phyloP scores from a whole-genome alignment of 2,888 invertebrate species.

The Drosophila nr. medialis region DNA sequence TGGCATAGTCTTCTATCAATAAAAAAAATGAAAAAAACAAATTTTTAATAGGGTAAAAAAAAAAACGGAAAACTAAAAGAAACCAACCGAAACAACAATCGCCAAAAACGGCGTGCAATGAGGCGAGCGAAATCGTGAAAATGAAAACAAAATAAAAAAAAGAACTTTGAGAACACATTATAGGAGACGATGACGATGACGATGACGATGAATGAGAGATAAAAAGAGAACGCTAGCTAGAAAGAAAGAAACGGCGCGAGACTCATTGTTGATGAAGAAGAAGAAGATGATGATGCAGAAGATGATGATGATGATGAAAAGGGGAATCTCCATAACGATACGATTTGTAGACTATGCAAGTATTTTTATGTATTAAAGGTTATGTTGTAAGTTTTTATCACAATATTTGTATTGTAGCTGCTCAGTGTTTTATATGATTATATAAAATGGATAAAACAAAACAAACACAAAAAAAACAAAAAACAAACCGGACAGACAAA shows the following conservation, averaged over 20 bases:
- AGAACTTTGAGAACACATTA: conserved; percentile 55
- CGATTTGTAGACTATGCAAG: conserved; percentile 83
- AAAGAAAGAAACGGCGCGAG: conserved; percentile 30
- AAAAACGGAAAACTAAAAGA: conserved; percentile 55
- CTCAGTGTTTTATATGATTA: conserved; percentile 83
- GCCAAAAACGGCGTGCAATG: conserved; percentile 65
- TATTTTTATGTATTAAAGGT: conserved; percentile 83
- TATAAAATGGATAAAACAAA: conserved; percentile 73
- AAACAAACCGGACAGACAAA: conserved; percentile 71
- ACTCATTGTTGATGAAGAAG: conserved; percentile 40
- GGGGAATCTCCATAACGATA: conserved; percentile 75
- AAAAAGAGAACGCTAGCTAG: conserved; percentile 24
- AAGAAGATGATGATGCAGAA: conserved; percentile 38
- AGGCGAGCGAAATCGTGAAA: conserved; percentile 53
- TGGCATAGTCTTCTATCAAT: conserved; percentile 46
- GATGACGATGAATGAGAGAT: conserved; percentile 18
- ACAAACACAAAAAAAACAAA: conserved; percentile 37
- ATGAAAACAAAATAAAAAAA: conserved; percentile 43
- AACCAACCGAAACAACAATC: conserved; percentile 57
- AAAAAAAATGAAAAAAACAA: conserved; percentile 45
- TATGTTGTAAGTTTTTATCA: conserved; percentile 84
- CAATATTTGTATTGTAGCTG: conserved; percentile 84
- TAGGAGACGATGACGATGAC: conserved; percentile 30
- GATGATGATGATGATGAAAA: conserved; percentile 16
- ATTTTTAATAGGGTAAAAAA: conserved; percentile 68